Evolutionary conservation across 2,797 vertebrate species (phyloP).

Genomic region (Spinibarbus caldwelli): DNA sequence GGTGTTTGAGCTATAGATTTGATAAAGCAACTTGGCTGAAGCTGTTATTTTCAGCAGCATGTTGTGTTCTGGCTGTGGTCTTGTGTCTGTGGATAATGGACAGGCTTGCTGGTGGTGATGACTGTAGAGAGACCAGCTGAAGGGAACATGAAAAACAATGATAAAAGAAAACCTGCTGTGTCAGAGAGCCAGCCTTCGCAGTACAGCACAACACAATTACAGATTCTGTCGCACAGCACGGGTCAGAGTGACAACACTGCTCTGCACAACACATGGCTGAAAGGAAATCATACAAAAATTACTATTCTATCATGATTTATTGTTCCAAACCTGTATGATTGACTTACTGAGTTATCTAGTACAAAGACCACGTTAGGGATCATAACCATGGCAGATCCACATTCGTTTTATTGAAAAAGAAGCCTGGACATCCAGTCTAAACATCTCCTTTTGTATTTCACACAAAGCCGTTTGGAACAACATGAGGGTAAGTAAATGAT

Average conservation of each 20-base stretch:
- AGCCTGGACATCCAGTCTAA: neutral
- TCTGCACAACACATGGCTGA: neutral
- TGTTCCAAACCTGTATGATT: neutral
- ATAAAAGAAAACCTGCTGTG: constrained; percentile 23
- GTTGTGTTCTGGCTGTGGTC: neutral
- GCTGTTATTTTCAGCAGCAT: constrained; percentile 4
- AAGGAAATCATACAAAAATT: neutral
- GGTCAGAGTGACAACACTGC: constrained; percentile 1
- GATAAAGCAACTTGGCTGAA: constrained; percentile 1
- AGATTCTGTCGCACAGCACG: constrained; percentile 1
- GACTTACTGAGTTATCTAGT: neutral
- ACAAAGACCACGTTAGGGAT: neutral
- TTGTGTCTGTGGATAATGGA: neutral
- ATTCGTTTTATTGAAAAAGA: neutral
- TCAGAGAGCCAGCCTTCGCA: constrained; percentile 10
- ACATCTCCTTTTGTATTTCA: neutral
- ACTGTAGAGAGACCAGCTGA: constrained; percentile 14
- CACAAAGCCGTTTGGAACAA: neutral
- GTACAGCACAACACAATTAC: constrained; percentile 15
- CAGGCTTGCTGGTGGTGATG: constrained; percentile 14
- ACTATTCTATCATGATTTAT: neutral
- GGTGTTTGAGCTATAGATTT: neutral
- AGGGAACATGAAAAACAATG: constrained; percentile 19
- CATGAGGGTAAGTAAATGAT: neutral
- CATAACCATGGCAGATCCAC: neutral